Evolutionary conservation across 1,140 invertebrate genomes (phyloP), one percentile per base, ranked within the genome.

Genomic region (Tetraneura akinire): DNA sequence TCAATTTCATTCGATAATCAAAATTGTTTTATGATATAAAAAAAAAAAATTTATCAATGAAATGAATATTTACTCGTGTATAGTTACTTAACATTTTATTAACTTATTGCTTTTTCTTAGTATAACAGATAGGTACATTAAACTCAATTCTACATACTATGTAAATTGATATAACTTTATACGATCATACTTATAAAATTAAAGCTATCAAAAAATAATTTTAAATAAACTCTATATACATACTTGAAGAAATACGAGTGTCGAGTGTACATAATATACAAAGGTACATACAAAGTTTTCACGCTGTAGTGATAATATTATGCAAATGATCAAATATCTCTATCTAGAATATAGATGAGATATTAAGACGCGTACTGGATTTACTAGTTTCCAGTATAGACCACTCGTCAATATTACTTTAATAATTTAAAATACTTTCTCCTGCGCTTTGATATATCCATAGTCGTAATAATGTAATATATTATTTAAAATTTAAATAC

Each of bases 341-440:
- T 51, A 71, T 49, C 45, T 37, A 8, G 32, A 37, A 37, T 18
- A 49, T 26, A 23, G 45, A 70, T 29, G 23, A 26, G 32, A 8
- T 8, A 37, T 8, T 4, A 37, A 37, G 26, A 51, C 16, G 68
- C 1, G 47, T 71, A 71, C 68, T 29, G 68, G 68, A 71, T 71
- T 51, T 71, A 29, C 68, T 71, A 71, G 68, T 71, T 71, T 71
- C 23, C 68, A 42, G 45, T 29, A 51, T 23, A 29, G 45, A 29
- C 66, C 42, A 71, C 68, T 71, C 29, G 68, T 71, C 68, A 23
- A 51, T 71, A 29, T 26, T 18, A 49, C 23, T 26, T 51, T 49
- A 49, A 37, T 37, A 37, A 71, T 51, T 26, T 14, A 71, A 71
- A 51, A 71, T 71, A 71, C 68, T 71, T 71, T 71, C 68, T 71